Percentiles rank a stretch among this genome's conserved stretches.
Evolutionary conservation across 2,888 invertebrate genomes (phyloP).

Genomic region (Lysandra bellargus): DNA sequence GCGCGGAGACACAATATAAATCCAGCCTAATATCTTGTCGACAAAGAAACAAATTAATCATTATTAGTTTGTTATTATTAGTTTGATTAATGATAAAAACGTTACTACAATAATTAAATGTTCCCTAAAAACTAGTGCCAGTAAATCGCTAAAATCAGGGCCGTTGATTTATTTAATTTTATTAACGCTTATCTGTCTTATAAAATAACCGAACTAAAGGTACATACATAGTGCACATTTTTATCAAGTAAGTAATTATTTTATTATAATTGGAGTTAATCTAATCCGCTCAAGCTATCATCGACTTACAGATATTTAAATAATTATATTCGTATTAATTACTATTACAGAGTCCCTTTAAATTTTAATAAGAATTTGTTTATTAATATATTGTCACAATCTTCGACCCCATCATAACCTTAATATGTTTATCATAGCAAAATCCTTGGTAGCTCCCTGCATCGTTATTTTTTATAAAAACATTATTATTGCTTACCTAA

Average conservation of each 20-base stretch:
- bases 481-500: too few species aligned
- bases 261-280: not conserved
- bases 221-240: not conserved
- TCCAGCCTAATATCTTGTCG: not conserved
- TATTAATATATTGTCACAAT: too few species aligned
- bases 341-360: too few species aligned
- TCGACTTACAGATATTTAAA: too few species aligned
- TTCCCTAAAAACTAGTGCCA: slow-evolving; percentile 33
- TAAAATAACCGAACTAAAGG: not conserved
- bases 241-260: not conserved
- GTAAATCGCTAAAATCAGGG: slow-evolving; percentile 4
- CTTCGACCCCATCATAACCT: too few species aligned
- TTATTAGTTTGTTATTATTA: not conserved
- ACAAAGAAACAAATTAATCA: not conserved
- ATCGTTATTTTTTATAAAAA: too few species aligned
- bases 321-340: not conserved
- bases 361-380: too few species aligned
- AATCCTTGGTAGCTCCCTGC: too few species aligned
- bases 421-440: too few species aligned
- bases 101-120: slow-evolving; percentile 31
- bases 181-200: slow-evolving; percentile 44
- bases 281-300: too few species aligned
- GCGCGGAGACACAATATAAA: not conserved
- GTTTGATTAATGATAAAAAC: slow-evolving; percentile 14
- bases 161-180: slow-evolving; percentile 50